Conservation (phyloP, 1,140 invertebrate genomes). For the Drosophila persimilis region DNA sequence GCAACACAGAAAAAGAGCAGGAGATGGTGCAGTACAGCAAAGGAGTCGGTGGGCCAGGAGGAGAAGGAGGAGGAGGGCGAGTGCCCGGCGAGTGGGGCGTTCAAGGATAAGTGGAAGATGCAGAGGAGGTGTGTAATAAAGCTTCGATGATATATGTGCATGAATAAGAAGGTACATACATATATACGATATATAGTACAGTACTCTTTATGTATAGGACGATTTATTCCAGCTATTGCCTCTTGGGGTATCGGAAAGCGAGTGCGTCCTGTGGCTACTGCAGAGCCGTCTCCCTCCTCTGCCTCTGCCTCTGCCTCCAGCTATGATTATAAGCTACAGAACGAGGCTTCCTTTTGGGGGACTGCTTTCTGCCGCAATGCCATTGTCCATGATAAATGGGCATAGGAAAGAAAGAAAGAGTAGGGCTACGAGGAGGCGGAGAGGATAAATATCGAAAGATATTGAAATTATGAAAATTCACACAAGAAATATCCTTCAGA, state of each 20-base stretch:
- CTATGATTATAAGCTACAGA: conserved; percentile 34
- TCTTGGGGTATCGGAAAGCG: conserved; percentile 3
- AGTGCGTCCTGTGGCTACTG: conserved; percentile 17
- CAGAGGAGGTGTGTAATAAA: conserved; percentile 45
- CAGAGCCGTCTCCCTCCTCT: conserved; percentile 7
- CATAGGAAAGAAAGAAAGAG: conserved; percentile 11
- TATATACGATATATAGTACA: background rate
- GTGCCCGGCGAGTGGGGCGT: no score
- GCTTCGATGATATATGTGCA: conserved; percentile 53
- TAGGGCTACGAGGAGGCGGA: no score
- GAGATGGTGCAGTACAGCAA: background rate
- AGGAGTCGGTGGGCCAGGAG: background rate
- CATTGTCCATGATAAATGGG: conserved; percentile 45
- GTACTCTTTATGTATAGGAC: conserved; percentile 17
- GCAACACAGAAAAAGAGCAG: conserved; percentile 1
- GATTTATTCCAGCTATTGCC: conserved; percentile 15
- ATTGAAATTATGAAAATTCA: conserved; percentile 14
- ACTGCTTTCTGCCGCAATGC: conserved; percentile 28
- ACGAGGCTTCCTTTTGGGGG: conserved; percentile 22
- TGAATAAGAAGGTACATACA: no score
- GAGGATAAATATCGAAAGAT: background rate
- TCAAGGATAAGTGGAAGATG: background rate
- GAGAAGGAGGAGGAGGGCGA: background rate
- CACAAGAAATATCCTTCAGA: no score
- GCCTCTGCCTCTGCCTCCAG: conserved; percentile 1